A percentile compares a stretch with the other conserved stretches of the same genome.
phyloP scores from a whole-genome alignment of 92 coral and sea anemone genomes.

The Actinostola sp. region DNA sequence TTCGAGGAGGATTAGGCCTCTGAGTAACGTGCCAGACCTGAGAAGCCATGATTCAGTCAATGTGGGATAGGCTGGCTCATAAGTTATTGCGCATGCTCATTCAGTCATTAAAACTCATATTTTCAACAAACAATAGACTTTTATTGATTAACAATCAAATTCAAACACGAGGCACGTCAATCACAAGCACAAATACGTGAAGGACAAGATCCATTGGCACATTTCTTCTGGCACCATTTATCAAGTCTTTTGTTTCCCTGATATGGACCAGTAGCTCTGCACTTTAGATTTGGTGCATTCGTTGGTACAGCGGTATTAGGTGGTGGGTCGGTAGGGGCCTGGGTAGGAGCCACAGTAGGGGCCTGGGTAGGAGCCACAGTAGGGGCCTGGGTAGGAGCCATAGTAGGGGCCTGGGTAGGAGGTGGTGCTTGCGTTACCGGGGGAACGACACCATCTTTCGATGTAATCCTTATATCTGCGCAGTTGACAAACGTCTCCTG shows the following conservation, averaged over 20 bases:
- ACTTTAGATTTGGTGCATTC: not conserved
- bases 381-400: slow-evolving; percentile 15
- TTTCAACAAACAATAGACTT: too few relatives aligned
- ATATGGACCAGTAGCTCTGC: not conserved
- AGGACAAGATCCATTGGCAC: not conserved
- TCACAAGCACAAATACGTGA: too few relatives aligned
- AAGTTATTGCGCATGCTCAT: too few relatives aligned
- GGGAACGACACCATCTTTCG: slow-evolving; percentile 21
- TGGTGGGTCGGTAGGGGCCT: slow-evolving; percentile 2
- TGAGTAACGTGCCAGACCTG: too few relatives aligned
- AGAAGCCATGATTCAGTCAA: too few relatives aligned
- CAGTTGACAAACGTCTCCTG: slow-evolving; percentile 80
- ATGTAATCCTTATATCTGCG: slow-evolving; percentile 60
- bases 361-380: slow-evolving; percentile 13
- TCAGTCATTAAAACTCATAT: too few relatives aligned
- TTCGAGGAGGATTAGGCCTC: too few relatives aligned
- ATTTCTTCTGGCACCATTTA: not conserved
- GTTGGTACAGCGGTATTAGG: slow-evolving; percentile 4
- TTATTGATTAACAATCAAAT: too few relatives aligned
- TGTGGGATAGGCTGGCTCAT: too few relatives aligned
- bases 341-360: slow-evolving; percentile 10
- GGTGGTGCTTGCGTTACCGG: slow-evolving; percentile 36
- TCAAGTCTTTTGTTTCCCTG: not conserved
- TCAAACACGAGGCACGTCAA: too few relatives aligned
- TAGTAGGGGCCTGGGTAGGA: slow-evolving; percentile 9